Evolutionary conservation across 2,888 invertebrate genomes (phyloP).

Genomic region (Cosmorhoe ocellata): DNA sequence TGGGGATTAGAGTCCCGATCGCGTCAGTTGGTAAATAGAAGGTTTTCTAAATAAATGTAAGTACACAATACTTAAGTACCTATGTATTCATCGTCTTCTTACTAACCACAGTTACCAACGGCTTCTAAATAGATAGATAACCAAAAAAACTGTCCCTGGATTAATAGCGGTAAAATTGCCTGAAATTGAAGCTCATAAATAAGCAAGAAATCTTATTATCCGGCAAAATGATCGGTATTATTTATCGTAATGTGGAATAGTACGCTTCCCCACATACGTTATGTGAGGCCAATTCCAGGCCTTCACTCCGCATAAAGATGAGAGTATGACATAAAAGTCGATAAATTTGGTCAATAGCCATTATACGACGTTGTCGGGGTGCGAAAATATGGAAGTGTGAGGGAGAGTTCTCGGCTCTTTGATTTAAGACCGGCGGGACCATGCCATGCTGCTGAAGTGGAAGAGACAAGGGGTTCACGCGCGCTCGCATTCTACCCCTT

Average conservation of each 20-base stretch:
- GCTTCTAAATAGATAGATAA: too few relatives aligned
- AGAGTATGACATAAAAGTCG: conserved; percentile 77
- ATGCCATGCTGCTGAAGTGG: conserved; percentile 32
- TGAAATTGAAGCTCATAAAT: conserved; percentile 39
- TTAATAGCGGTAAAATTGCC: conserved; percentile 11
- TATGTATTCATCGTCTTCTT: too few relatives aligned
- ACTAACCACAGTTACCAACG: too few relatives aligned
- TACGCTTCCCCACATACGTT: conserved; percentile 54
- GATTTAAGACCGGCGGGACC: conserved; percentile 62
- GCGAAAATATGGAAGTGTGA: conserved; percentile 77
- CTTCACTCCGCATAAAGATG: conserved; percentile 68
- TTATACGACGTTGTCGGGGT: conserved; percentile 77
- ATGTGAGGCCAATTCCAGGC: conserved; percentile 59
- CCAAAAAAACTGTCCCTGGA: too few relatives aligned
- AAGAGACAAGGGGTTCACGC: conserved; percentile 29
- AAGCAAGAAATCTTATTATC: conserved; percentile 45
- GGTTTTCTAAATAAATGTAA: background rate
- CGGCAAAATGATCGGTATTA: conserved; percentile 53
- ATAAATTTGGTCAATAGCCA: conserved; percentile 80
- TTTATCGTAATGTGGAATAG: conserved; percentile 51
- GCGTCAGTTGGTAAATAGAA: conserved; percentile 13
- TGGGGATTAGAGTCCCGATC: too few relatives aligned
- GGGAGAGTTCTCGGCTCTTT: conserved; percentile 71
- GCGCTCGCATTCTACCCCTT: conserved; percentile 24
- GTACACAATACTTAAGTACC: too few relatives aligned